A percentile compares a stretch with the other conserved stretches of the same genome.
Conservation (phyloP, 2,888 invertebrate species). For the Plebejus anna region DNA sequence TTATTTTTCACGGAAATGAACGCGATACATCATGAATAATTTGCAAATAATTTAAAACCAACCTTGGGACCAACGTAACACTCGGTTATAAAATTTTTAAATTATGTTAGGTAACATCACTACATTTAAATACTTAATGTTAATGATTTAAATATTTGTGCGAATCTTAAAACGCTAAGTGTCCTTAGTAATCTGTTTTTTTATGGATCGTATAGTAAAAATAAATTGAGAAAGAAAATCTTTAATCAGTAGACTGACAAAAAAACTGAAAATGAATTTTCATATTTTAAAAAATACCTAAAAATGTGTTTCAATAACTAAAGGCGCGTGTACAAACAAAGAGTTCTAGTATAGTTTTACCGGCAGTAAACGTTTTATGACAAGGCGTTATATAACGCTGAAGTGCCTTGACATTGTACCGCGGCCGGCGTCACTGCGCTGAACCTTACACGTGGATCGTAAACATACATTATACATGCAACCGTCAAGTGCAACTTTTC, state of each 20-base stretch:
- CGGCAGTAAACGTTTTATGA: slow-evolving; percentile 62
- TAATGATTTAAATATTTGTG: neutral
- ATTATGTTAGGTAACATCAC: slow-evolving; percentile 5
- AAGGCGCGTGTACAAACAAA: neutral
- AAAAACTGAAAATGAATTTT: neutral
- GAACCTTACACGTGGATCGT: slow-evolving; percentile 71
- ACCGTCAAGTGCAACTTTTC: slow-evolving; percentile 29
- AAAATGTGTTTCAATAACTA: neutral
- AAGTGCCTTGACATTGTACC: slow-evolving; percentile 73
- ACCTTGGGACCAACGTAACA: slow-evolving; percentile 22
- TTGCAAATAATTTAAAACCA: slow-evolving; percentile 28
- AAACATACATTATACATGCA: slow-evolving; percentile 48
- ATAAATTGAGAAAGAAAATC: neutral
- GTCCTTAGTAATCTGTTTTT: neutral
- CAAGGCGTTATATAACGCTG: slow-evolving; percentile 66
- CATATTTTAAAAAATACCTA: neutral
- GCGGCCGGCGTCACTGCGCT: slow-evolving; percentile 46
- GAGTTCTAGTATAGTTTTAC: slow-evolving; percentile 27
- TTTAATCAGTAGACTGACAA: neutral
- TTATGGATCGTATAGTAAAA: neutral
- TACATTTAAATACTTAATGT: slow-evolving; percentile 1
- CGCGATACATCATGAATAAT: slow-evolving; percentile 27
- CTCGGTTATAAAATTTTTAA: slow-evolving; percentile 21
- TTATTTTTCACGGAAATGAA: slow-evolving; percentile 45
- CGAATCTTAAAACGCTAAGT: neutral